These are phyloP conservation scores for Lophotriccus pileatus DNA, from an alignment of 2,797 vertebrate species.

Conservation along the genomic window DNA sequence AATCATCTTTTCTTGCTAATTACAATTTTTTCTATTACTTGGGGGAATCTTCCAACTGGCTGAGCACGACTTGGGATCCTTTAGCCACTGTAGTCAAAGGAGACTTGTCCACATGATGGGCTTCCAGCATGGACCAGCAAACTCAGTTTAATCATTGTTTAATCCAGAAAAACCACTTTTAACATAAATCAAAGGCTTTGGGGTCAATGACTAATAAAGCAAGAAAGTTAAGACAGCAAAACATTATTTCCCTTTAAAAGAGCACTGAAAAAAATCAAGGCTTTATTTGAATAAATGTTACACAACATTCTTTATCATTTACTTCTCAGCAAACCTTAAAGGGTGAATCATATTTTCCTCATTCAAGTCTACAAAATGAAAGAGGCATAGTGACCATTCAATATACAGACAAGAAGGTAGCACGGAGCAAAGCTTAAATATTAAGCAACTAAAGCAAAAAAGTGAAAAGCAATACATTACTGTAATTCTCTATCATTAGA, in stretches of 20 bases:
- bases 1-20: neutral
- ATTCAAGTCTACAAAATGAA: slow-evolving; percentile 82
- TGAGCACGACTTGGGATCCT: neutral
- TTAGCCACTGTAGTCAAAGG: neutral
- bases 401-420: slow-evolving; percentile 77
- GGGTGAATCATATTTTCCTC: slow-evolving; percentile 75
- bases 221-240: slow-evolving; percentile 23
- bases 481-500: slow-evolving; percentile 72
- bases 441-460: slow-evolving; percentile 84
- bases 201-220: neutral
- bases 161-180: neutral
- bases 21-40: neutral
- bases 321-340: slow-evolving; percentile 78
- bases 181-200: neutral
- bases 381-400: slow-evolving; percentile 75
- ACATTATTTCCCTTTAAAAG: slow-evolving; percentile 63
- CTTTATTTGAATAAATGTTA: slow-evolving; percentile 82
- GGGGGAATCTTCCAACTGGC: neutral
- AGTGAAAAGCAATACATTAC: slow-evolving; percentile 76
- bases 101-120: neutral
- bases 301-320: slow-evolving; percentile 82
- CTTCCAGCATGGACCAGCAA: neutral
- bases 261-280: slow-evolving; percentile 77
- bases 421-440: slow-evolving; percentile 83
- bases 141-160: neutral